Evolutionary conservation across 1,140 invertebrate genomes (phyloP), one percentile per base, ranked within the genome.

Genomic region (Caenorhabditis inopinata): DNA sequence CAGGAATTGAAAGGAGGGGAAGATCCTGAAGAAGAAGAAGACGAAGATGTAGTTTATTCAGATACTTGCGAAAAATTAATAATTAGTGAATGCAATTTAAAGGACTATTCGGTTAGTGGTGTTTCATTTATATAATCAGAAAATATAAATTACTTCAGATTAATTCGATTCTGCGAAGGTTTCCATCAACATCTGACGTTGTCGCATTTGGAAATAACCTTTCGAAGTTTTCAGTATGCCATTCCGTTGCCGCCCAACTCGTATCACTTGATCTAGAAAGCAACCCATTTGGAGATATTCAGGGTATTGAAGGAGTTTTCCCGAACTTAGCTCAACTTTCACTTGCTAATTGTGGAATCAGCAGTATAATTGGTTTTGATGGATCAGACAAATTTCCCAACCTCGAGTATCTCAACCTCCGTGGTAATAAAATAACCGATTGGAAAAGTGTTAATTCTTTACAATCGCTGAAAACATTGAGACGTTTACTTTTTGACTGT

Each of bases 371-470:
- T 14, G 47, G 21, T n/a, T n/a, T 49, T 16, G 45, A 58, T 48
- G 74, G 38, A 27, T 25, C 12, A 1, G n/a, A 9, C 7, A 73
- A 45, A 32, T 79, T 79, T 45, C 73, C 78, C 2, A 74, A 74
- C 16, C 23, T 79, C 2, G 49, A 74, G 18, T 47, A 74, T 35
- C 68, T 79, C 2, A 79, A 79, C 25, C 5, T 79, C 7, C 25
- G 18, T 46, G 29, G 49, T 12, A 80, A 80, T 38, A 16, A 11
- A 53, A 74, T 80, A 29, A 14, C 38, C 14, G 49, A 75, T 4
- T 82, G 81, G 81, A 42, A 21, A 29, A 83, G 80, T 16, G 58
- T 82, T 2, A 49, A 74, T 18, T 49, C 48, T 27, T 21, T 82
- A 21, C 32, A 47, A n/a, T 38, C 29, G 27, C 45, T 82, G 18